Percentiles rank a stretch among this genome's conserved stretches.
Evolutionary conservation across 2,113 vertebrate species (phyloP).

Genomic region (Gnathonemus longibarbis): DNA sequence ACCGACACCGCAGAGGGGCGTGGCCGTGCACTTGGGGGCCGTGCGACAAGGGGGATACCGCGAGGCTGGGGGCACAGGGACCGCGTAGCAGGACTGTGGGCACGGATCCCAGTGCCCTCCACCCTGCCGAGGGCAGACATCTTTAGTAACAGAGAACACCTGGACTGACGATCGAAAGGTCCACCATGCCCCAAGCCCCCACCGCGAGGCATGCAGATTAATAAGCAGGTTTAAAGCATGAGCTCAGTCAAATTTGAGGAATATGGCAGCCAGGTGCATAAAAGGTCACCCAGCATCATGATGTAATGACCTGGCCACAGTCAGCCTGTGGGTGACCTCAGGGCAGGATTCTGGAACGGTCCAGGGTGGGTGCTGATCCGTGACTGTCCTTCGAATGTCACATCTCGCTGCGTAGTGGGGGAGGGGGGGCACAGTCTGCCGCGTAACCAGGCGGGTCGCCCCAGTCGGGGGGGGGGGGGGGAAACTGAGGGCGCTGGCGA

Average conservation of each 20-base stretch:
- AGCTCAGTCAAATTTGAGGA: not conserved
- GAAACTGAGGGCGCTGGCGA: constrained; percentile 29
- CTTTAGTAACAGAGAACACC: too few species aligned
- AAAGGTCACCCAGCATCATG: not conserved
- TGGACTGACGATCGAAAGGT: not conserved
- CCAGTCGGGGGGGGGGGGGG: not conserved
- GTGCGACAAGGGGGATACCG: too few species aligned
- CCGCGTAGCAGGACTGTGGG: too few species aligned
- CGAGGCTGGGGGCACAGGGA: too few species aligned
- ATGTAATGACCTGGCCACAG: not conserved
- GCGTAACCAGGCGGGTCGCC: not conserved
- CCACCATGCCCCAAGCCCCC: not conserved
- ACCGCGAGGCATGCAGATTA: not conserved
- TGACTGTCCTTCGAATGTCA: not conserved
- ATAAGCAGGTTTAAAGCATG: not conserved
- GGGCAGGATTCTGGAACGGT: not conserved
- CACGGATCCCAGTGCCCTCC: too few species aligned
- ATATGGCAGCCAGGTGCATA: not conserved
- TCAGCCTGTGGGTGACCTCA: not conserved
- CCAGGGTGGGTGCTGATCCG: not conserved
- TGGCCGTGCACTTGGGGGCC: too few species aligned
- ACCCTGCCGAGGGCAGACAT: too few species aligned
- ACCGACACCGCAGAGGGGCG: not conserved
- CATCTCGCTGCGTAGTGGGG: not conserved
- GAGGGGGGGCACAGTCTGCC: not conserved